Conservation (phyloP, 2,888 invertebrate species). For the Rugalucina vietnamica region DNA sequence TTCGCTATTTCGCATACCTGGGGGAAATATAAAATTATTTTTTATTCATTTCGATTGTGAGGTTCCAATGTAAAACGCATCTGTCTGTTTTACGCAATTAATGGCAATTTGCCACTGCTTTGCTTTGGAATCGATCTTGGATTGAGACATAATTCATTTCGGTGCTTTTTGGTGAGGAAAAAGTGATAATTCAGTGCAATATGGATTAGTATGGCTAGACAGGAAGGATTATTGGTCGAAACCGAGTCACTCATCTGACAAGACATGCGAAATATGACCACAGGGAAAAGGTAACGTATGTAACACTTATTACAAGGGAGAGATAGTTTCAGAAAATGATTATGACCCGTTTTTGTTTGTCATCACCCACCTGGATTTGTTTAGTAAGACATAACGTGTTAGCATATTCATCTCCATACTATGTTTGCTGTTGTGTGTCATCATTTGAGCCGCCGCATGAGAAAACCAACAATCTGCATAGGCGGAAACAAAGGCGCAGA, state of each 20-base stretch:
- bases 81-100: neutral
- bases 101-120: neutral
- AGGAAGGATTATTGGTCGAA: neutral
- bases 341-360: too few relatives aligned
- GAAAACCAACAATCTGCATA: too few relatives aligned
- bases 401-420: too few relatives aligned
- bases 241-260: neutral
- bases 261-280: constrained; percentile 47
- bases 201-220: constrained; percentile 6
- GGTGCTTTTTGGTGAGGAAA: neutral
- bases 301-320: too few relatives aligned
- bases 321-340: too few relatives aligned
- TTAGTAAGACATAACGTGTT: too few relatives aligned
- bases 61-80: neutral
- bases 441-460: too few relatives aligned
- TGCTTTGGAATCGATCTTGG: neutral
- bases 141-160: neutral
- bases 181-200: neutral
- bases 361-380: too few relatives aligned
- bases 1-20: constrained; percentile 3
- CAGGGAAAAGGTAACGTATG: constrained; percentile 49
- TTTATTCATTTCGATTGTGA: neutral
- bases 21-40: neutral
- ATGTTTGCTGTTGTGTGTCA: too few relatives aligned
- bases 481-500: too few relatives aligned